Evolutionary conservation across 1,140 invertebrate species (phyloP).

Genomic region (Aphelinus atriplicis): DNA sequence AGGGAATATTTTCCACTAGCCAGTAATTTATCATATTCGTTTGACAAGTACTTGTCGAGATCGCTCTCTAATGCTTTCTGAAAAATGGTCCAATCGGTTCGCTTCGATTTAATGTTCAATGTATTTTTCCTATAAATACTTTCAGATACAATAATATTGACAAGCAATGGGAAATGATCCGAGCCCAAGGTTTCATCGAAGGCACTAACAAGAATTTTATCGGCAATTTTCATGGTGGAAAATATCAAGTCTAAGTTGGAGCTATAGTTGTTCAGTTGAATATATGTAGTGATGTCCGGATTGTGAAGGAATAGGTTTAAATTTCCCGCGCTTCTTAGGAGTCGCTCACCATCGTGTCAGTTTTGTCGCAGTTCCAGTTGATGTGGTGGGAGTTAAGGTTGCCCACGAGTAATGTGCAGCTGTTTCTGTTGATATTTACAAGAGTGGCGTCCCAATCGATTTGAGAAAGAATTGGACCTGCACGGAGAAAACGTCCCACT

Average conservation of each 20-base stretch:
- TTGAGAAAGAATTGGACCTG: not conserved
- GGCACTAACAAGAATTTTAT: not conserved
- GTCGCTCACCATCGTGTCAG: constrained; percentile 5
- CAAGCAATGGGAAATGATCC: not conserved
- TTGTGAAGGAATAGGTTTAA: constrained; percentile 8
- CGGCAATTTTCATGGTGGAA: not conserved
- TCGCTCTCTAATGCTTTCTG: not conserved
- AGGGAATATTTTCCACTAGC: not conserved
- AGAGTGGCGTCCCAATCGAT: not conserved
- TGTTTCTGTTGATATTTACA: constrained; percentile 9
- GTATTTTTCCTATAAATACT: constrained; percentile 5
- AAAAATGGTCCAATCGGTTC: no score
- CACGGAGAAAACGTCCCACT: no score
- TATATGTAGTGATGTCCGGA: not conserved
- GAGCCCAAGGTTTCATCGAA: no score
- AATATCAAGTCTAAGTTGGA: constrained; percentile 1
- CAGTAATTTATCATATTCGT: not conserved
- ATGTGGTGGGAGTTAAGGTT: constrained; percentile 11
- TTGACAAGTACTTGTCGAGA: not conserved
- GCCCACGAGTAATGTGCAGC: not conserved
- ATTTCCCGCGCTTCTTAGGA: not conserved
- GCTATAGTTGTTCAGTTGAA: not conserved
- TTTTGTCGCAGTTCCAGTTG: constrained; percentile 12
- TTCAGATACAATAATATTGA: not conserved
- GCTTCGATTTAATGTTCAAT: not conserved